Conservation (phyloP, 64 coral and sea anemone species). For the Actinia tenebrosa region DNA sequence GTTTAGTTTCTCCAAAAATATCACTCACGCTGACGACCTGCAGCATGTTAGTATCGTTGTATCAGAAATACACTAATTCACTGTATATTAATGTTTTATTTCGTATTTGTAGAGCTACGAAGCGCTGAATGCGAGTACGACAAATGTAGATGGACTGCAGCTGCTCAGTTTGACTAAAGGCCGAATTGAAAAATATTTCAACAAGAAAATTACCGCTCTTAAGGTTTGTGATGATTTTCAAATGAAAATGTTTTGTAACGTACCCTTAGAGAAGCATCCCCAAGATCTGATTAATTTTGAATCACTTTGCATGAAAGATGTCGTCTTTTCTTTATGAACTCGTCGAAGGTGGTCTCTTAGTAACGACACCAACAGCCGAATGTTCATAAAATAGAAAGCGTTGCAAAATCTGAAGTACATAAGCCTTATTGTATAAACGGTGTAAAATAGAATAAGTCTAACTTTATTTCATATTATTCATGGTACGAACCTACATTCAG, state of each 20-base stretch:
- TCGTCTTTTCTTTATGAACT: constrained; percentile 18
- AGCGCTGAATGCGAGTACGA: constrained; percentile 17
- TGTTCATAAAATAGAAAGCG: not conserved
- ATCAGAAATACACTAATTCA: not conserved
- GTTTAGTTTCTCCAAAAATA: not conserved
- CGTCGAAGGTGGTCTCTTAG: constrained; percentile 17
- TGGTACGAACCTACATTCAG: not conserved
- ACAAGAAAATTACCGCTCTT: constrained; percentile 25
- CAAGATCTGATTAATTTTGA: not conserved
- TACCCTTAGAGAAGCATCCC: not conserved
- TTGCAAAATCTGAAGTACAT: not conserved
- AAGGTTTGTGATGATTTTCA: constrained; percentile 39
- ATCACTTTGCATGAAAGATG: constrained; percentile 2
- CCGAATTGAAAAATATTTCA: constrained; percentile 38
- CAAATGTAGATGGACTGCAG: not conserved
- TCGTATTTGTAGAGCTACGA: constrained; percentile 35
- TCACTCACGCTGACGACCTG: constrained; percentile 11
- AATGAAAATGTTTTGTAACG: constrained; percentile 6
- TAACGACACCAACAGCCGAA: not conserved
- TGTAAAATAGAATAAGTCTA: not conserved
- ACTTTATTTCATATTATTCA: not conserved
- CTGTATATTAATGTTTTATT: constrained; percentile 35
- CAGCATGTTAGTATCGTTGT: constrained; percentile 10
- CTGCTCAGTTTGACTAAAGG: constrained; percentile 25
- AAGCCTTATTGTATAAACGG: not conserved